Evolutionary conservation across 2,113 vertebrate species (phyloP).

Genomic region (Ciconia stormi): DNA sequence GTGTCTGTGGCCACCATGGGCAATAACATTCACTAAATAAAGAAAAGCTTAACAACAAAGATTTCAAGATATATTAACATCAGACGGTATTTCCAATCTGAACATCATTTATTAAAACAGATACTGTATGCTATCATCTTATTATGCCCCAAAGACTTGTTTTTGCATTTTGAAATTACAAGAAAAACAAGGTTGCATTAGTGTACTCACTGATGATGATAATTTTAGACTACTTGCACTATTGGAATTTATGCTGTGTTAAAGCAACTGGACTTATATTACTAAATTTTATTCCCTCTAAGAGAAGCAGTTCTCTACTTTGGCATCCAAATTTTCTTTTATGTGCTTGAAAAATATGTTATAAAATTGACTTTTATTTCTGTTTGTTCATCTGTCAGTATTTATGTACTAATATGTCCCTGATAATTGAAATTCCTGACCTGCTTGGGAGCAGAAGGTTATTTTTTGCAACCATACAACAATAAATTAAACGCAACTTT

Average conservation of each 20-base stretch:
- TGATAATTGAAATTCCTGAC: not conserved
- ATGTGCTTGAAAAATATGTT: not conserved
- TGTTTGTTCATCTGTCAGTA: not conserved
- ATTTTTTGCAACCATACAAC: not conserved
- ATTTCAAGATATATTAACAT: constrained; percentile 6
- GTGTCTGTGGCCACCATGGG: not conserved
- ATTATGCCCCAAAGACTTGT: constrained; percentile 71
- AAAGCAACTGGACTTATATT: constrained; percentile 18
- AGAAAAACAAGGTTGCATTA: constrained; percentile 73
- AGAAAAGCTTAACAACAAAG: not conserved
- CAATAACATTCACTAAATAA: not conserved
- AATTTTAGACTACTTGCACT: constrained; percentile 61
- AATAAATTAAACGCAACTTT: not conserved
- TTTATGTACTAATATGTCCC: not conserved
- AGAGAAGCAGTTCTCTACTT: constrained; percentile 12
- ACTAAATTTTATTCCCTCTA: constrained; percentile 26
- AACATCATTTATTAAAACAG: constrained; percentile 47
- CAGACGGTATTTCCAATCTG: not conserved
- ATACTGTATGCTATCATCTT: constrained; percentile 58
- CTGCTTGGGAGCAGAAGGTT: not conserved
- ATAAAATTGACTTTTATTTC: not conserved
- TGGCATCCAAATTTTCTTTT: not conserved
- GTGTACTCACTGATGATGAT: constrained; percentile 59
- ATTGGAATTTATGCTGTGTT: constrained; percentile 29
- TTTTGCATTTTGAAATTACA: constrained; percentile 74